These are phyloP conservation scores for Poeciliopsis presidionis DNA, from an alignment of 2,797 vertebrate genomes.

Conservation along the genomic window DNA sequence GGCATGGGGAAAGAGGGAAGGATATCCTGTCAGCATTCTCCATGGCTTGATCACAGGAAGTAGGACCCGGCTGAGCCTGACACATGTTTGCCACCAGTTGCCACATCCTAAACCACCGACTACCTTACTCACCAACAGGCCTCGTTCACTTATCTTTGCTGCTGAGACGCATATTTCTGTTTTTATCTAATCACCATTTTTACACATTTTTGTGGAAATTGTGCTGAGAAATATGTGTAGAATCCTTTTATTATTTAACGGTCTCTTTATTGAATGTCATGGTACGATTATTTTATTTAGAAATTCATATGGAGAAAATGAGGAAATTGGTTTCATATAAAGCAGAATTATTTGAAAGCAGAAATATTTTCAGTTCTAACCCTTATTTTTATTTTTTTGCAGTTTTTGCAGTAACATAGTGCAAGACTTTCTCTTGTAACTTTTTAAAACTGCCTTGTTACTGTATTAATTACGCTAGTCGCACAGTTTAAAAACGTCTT, in stretches of 20 bases:
- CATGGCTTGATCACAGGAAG: constrained; percentile 76
- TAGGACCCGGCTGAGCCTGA: constrained; percentile 54
- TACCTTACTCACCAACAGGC: constrained; percentile 34
- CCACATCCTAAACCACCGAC: constrained; percentile 67
- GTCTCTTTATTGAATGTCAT: no score
- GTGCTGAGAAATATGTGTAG: not conserved
- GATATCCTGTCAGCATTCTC: constrained; percentile 76
- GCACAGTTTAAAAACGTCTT: not conserved
- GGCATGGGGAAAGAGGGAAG: constrained; percentile 57
- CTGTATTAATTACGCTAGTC: not conserved
- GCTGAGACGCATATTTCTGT: not conserved
- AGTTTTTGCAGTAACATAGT: not conserved
- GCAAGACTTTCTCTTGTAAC: not conserved
- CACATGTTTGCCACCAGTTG: constrained; percentile 50
- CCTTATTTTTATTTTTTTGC: not conserved
- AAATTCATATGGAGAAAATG: not conserved
- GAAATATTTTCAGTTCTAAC: not conserved
- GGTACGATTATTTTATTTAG: no score
- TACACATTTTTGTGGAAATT: not conserved
- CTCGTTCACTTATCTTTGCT: not conserved
- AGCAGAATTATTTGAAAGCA: not conserved
- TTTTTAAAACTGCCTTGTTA: not conserved
- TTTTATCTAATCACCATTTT: not conserved
- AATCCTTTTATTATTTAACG: not conserved
- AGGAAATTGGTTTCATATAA: not conserved